These are phyloP conservation scores for Acleris laterana DNA, from an alignment of 2,888 invertebrate species.

Conservation along the genomic window DNA sequence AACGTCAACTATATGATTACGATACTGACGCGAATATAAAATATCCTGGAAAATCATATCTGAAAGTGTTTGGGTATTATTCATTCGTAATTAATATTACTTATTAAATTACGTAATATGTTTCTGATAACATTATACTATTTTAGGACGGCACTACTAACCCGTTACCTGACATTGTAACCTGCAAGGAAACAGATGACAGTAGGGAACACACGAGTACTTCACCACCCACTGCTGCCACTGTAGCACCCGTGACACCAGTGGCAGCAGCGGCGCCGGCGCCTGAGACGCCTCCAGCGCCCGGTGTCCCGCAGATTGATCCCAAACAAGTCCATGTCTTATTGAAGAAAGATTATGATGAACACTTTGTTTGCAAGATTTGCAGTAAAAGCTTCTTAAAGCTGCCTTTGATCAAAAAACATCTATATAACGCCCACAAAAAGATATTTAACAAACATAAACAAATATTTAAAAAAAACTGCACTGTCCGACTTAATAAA, in stretches of 20 bases:
- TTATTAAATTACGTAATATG: no score
- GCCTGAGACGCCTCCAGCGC: not conserved
- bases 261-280: slow-evolving; percentile 32
- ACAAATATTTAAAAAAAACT: slow-evolving; percentile 45
- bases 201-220: not conserved
- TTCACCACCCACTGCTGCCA: no score
- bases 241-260: not conserved
- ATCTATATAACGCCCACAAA: slow-evolving; percentile 32
- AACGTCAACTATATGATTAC: no score
- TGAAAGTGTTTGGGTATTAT: no score
- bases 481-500: slow-evolving; percentile 57
- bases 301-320: not conserved
- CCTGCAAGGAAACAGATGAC: not conserved
- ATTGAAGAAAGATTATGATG: slow-evolving; percentile 51
- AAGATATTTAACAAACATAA: slow-evolving; percentile 44
- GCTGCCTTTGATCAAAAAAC: slow-evolving; percentile 14
- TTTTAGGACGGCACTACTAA: slow-evolving; percentile 39
- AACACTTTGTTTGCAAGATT: slow-evolving; percentile 52
- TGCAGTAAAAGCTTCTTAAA: slow-evolving; percentile 45
- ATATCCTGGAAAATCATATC: no score
- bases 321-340: slow-evolving; percentile 19
- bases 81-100: no score
- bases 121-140: not conserved
- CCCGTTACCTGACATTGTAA: not conserved
- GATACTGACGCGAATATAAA: no score